A percentile compares a stretch with the other conserved stretches of the same genome.
phyloP scores from a whole-genome alignment of 2,888 invertebrate species.

The Automeris io region DNA sequence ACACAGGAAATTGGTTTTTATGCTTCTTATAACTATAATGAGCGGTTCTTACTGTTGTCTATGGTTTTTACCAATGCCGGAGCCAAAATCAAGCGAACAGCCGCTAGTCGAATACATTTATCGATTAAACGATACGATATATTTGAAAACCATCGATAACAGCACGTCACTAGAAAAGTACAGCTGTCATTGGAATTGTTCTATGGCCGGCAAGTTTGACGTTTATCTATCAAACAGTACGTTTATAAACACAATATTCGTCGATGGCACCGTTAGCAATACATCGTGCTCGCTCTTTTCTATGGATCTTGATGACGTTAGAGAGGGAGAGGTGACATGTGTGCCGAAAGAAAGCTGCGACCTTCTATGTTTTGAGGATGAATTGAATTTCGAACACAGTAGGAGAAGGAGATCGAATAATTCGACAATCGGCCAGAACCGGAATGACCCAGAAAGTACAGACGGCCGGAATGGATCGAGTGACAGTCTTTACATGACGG shows the following conservation, averaged over 20 bases:
- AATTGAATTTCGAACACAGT: constrained; percentile 18
- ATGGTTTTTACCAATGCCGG: constrained; percentile 76
- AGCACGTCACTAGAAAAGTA: constrained; percentile 40
- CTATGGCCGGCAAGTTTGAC: constrained; percentile 32
- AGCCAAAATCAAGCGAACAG: constrained; percentile 21
- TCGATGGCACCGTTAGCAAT: constrained; percentile 38
- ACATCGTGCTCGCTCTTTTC: constrained; percentile 44
- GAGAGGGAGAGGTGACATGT: constrained; percentile 42
- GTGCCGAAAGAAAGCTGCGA: constrained; percentile 43
- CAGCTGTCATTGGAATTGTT: constrained; percentile 59
- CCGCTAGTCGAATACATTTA: constrained; percentile 42
- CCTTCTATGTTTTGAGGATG: constrained; percentile 52
- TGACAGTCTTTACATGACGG: constrained; percentile 74
- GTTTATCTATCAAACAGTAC: constrained; percentile 48
- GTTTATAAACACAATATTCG: constrained; percentile 45
- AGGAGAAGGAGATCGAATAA: constrained; percentile 17
- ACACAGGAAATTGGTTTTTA: constrained; percentile 83
- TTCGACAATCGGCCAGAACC: constrained; percentile 2
- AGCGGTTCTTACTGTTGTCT: constrained; percentile 82
- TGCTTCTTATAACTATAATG: constrained; percentile 80
- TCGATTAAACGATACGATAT: constrained; percentile 52
- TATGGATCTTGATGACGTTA: constrained; percentile 43
- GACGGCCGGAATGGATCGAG: constrained; percentile 12
- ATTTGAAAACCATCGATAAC: constrained; percentile 32
- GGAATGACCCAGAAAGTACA: constrained; percentile 3